A percentile compares a stretch with the other conserved stretches of the same genome.
phyloP scores from a whole-genome alignment of 2,113 vertebrate species.

The Struthio camelus region DNA sequence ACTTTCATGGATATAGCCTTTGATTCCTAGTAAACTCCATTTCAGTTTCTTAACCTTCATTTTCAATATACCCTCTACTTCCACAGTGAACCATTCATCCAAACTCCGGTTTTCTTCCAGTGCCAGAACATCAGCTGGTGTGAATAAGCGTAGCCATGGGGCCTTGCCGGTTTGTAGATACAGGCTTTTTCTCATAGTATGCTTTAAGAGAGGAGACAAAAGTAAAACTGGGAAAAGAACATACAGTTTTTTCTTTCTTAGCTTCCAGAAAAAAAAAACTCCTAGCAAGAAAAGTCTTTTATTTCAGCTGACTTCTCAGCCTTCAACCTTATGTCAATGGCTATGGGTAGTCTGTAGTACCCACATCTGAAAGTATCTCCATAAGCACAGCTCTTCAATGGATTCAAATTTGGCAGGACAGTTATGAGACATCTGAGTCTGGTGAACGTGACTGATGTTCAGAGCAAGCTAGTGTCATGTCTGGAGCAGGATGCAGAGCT shows the following conservation, averaged over 20 bases:
- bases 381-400: background rate
- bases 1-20: background rate
- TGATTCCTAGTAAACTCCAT: background rate
- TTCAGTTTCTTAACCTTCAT: background rate
- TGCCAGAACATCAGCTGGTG: background rate
- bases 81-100: background rate
- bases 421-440: background rate
- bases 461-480: background rate
- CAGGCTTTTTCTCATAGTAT: background rate
- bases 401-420: background rate
- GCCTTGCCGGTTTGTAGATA: background rate
- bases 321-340: background rate
- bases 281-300: background rate
- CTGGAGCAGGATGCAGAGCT: fast-evolving
- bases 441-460: background rate
- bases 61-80: background rate
- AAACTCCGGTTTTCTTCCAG: background rate
- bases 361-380: background rate
- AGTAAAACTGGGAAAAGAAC: background rate
- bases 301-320: background rate
- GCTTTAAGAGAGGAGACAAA: background rate
- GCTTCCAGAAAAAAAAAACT: background rate
- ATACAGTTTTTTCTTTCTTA: background rate
- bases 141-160: fast-evolving
- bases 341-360: background rate